These are phyloP conservation scores for Hirtodrosophila trivittata DNA, from an alignment of 2,888 invertebrate species.

Conservation along the genomic window DNA sequence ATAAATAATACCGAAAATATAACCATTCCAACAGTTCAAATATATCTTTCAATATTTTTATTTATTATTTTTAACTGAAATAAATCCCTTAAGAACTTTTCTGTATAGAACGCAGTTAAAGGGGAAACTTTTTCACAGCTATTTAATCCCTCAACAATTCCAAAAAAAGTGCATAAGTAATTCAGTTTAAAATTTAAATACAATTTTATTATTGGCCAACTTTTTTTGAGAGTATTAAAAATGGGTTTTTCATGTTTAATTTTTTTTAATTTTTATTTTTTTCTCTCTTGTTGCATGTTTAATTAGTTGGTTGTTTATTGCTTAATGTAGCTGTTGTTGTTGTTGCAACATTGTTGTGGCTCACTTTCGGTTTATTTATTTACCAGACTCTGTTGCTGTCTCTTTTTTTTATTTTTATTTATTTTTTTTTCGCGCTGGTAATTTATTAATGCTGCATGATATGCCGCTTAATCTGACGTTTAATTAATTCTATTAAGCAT, in stretches of 20 bases:
- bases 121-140: neutral
- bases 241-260: slow-evolving; percentile 13
- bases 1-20: too few species aligned
- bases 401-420: slow-evolving; percentile 15
- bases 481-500: slow-evolving; percentile 70
- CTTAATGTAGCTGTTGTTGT: slow-evolving; percentile 15
- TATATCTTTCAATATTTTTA: too few species aligned
- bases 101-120: slow-evolving; percentile 13
- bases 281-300: slow-evolving; percentile 47
- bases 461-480: slow-evolving; percentile 72
- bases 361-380: slow-evolving; percentile 65
- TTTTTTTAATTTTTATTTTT: slow-evolving; percentile 10
- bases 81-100: too few species aligned
- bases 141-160: too few species aligned
- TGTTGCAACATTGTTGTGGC: slow-evolving; percentile 49
- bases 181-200: too few species aligned
- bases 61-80: too few species aligned
- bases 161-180: neutral
- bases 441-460: slow-evolving; percentile 76
- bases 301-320: slow-evolving; percentile 75
- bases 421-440: slow-evolving; percentile 41
- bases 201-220: neutral
- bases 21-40: too few species aligned
- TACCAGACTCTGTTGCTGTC: slow-evolving; percentile 29
- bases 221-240: slow-evolving; percentile 30